Evolutionary conservation across 2,888 invertebrate species (phyloP), one percentile per base, ranked within the genome.

Genomic region (Drosophila lacicola): DNA sequence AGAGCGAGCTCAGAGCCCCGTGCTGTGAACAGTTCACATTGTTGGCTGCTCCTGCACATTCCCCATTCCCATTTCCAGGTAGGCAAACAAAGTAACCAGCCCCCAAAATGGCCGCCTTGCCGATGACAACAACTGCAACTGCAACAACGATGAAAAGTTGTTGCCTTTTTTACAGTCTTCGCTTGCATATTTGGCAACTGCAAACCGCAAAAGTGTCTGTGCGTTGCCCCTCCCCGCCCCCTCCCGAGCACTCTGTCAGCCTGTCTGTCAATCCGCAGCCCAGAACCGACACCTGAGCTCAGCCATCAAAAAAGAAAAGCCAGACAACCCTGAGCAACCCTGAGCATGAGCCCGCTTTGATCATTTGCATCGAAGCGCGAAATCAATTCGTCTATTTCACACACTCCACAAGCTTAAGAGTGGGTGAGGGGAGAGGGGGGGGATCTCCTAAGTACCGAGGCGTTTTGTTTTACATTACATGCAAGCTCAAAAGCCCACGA

Each of bases 371-470:
- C 74, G 70, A 80, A 77, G 86, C 86, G 84, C 82, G 70, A 86
- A 88, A 86, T 84, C 86, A 86, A 88, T 86, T 86, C 84, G 74
- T 84, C 82, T 86, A 84, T 86, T 78, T 76, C 71, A 79, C 73
- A 72, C 81, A 74, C 77, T 72, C 64, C 45, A 19, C 47, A 25
- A 34, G 36, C 6, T 19, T 6, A 29, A 3, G 14, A 14, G 17
- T 11, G 6, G 11, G 3, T 14, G 11, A 1, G 36, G 44, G 6
- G 19, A 33, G 13, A n/a, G 6, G 19, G 36, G 49, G 29, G n/a
- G 25, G 3, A 39, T 21, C 47, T 37, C 45, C 70, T 62, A 68
- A 55, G 71, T 70, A 67, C 70, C 55, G 47, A 69, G 72, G 53
- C 85, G 87, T 87, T 83, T 81, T 85, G 85, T 85, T 73, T 80